Percentiles rank a stretch among this genome's conserved stretches.
These are phyloP conservation scores for Brachionus rubens DNA, from an alignment of 1,140 invertebrate genomes.

Conservation along the genomic window DNA sequence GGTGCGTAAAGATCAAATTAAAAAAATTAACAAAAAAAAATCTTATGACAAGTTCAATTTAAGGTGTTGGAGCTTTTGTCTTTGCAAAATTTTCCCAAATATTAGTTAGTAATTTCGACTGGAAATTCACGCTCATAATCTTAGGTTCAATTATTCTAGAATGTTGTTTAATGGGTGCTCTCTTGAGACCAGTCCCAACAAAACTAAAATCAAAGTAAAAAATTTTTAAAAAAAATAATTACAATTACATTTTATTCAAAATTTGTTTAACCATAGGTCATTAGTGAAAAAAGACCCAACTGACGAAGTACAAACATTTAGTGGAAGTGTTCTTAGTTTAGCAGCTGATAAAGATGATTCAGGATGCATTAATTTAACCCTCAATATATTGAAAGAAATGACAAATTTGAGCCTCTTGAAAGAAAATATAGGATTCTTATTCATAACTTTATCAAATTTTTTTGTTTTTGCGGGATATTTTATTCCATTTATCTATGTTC, in stretches of 20 bases:
- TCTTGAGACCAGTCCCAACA: not conserved
- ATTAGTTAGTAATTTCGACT: slow-evolving; percentile 9
- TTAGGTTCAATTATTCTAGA: not conserved
- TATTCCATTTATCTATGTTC: slow-evolving; percentile 80
- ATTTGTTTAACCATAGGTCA: too few relatives aligned
- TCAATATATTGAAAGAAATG: slow-evolving; percentile 71
- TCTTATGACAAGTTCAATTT: not conserved
- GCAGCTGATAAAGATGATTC: not conserved
- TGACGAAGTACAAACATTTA: too few relatives aligned
- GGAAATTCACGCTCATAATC: not conserved
- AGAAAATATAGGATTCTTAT: slow-evolving; percentile 75
- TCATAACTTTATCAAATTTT: slow-evolving; percentile 88
- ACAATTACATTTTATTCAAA: too few relatives aligned
- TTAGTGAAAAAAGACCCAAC: too few relatives aligned
- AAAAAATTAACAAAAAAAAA: not conserved
- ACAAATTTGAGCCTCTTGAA: slow-evolving; percentile 76
- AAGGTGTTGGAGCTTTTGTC: slow-evolving; percentile 17
- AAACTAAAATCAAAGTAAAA: not conserved
- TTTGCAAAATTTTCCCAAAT: not conserved
- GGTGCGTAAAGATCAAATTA: slow-evolving; percentile 47
- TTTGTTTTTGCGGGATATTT: slow-evolving; percentile 93
- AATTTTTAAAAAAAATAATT: not conserved
- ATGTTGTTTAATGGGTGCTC: not conserved
- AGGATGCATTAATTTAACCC: too few relatives aligned
- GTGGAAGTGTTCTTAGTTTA: too few relatives aligned